phyloP scores from a whole-genome alignment of 2,888 invertebrate species.

The Pyrrhia umbra region DNA sequence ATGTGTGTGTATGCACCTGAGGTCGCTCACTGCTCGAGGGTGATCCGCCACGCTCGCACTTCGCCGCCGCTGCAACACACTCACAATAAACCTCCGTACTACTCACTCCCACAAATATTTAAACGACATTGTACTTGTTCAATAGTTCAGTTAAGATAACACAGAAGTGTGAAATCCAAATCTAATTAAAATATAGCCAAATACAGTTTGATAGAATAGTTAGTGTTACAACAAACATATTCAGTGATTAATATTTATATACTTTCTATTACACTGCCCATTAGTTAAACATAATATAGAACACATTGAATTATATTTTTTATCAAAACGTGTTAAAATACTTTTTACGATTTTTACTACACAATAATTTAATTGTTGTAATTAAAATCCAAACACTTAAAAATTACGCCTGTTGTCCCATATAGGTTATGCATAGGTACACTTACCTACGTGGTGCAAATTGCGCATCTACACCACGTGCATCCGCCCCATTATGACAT shows the following conservation, averaged over 20 bases:
- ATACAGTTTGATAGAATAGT: background rate
- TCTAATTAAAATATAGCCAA: too few species aligned
- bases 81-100: slow-evolving; percentile 47
- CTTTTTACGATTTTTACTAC: background rate
- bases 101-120: background rate
- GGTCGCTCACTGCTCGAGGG: slow-evolving; percentile 82
- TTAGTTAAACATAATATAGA: background rate
- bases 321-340: too few species aligned
- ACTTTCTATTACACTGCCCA: background rate
- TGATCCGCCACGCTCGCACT: slow-evolving; percentile 92
- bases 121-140: background rate
- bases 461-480: too few species aligned
- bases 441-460: too few species aligned
- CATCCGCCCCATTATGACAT: too few species aligned
- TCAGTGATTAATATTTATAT: background rate
- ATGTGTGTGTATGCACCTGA: slow-evolving; percentile 65
- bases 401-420: background rate
- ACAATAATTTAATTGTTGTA: background rate
- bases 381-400: background rate
- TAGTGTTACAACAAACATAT: background rate
- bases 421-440: background rate
- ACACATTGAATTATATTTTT: too few species aligned
- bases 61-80: slow-evolving; percentile 93
- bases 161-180: background rate
- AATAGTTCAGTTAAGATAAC: background rate